Conservation (phyloP, 2,888 invertebrate species). For the Nebria salina region DNA sequence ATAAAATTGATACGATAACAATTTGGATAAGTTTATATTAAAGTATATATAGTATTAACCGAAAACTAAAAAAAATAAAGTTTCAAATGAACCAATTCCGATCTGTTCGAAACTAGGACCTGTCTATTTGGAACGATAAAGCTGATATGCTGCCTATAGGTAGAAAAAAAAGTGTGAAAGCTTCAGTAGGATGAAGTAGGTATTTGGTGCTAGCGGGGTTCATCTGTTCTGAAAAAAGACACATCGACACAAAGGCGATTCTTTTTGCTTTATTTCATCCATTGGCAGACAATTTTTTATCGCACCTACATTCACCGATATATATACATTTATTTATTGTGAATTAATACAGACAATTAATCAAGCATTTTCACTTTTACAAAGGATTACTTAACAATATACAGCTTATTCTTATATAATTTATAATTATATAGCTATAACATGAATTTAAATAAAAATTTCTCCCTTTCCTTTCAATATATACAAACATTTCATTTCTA, state of each 20-base stretch:
- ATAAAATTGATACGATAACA: too few species aligned
- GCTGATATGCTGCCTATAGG: not conserved
- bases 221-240: not conserved
- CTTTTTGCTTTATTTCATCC: not conserved
- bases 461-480: too few species aligned
- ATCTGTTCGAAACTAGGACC: not conserved
- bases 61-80: not conserved
- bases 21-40: too few species aligned
- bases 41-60: too few species aligned
- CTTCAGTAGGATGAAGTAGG: not conserved
- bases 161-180: not conserved
- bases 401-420: too few species aligned
- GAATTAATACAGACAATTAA: too few species aligned
- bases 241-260: not conserved
- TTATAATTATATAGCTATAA: too few species aligned
- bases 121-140: not conserved
- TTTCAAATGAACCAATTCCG: not conserved
- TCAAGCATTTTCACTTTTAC: too few species aligned
- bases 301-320: not conserved
- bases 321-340: not conserved
- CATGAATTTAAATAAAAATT: too few species aligned
- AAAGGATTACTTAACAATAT: too few species aligned
- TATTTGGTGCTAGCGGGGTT: not conserved
- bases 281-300: not conserved
- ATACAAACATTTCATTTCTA: too few species aligned